phyloP scores from a whole-genome alignment of 2,797 vertebrate genomes.

The Urophycis tenuis region DNA sequence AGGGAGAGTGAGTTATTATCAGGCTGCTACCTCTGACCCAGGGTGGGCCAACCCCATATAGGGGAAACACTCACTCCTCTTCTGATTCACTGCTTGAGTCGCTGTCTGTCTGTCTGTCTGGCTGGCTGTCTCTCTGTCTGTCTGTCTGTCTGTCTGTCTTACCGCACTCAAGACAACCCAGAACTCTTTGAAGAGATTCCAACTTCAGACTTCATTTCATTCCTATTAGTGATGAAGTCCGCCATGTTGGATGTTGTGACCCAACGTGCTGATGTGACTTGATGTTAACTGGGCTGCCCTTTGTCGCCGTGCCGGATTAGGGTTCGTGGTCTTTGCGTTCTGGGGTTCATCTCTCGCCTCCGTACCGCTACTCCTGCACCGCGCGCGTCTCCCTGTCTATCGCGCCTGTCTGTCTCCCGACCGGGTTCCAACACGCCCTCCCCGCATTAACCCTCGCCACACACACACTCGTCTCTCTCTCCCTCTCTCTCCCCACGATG shows the following conservation, averaged over 20 bases:
- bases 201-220: too few species aligned
- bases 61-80: background rate
- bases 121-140: background rate
- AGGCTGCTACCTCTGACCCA: background rate
- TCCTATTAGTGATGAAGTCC: too few species aligned
- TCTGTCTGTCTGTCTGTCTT: background rate
- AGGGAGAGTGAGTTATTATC: background rate
- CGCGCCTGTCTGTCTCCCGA: slow-evolving; percentile 24
- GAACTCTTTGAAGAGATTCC: too few species aligned
- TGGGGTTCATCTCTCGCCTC: background rate
- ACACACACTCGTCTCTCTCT: too few species aligned
- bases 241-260: too few species aligned
- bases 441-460: slow-evolving; percentile 56
- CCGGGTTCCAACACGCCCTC: slow-evolving; percentile 47
- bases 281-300: too few species aligned
- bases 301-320: too few species aligned
- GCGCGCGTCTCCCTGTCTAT: background rate
- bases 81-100: background rate
- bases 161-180: too few species aligned
- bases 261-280: too few species aligned
- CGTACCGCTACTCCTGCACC: slow-evolving; percentile 15
- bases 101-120: background rate
- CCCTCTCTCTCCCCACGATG: slow-evolving; percentile 50
- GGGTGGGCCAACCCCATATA: background rate
- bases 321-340: too few species aligned